Evolutionary conservation across 2,888 invertebrate genomes (phyloP), one percentile per base, ranked within the genome.

Genomic region (Lepidonotus clava): DNA sequence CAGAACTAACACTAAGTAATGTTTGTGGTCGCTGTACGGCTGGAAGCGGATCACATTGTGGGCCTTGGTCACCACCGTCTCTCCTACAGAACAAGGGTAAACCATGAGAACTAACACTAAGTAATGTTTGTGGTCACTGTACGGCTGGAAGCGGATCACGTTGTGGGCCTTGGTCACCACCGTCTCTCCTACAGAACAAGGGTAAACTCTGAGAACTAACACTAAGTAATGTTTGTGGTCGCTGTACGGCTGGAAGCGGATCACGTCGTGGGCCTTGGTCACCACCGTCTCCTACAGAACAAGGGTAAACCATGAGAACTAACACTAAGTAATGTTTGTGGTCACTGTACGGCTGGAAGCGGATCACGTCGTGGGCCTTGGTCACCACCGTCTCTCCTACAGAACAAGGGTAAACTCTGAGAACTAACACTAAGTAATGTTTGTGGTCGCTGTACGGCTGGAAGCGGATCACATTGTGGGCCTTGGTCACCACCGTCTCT

Each of bases 351-450:
- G 85, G 71, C 34, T 46, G 46, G 51, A 71, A 85, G 0, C 76
- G 41, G 67, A 67, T 41, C n/a, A 85, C 85, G 24, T 71, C 24
- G 34, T 85, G 46, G 6, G 71, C 67, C 46, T 76, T 67, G 32
- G 40, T 85, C 32, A 85, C 76, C 6, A 71, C 28, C 2, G 76
- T 46, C 36, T 85, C 85, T n/a, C 85, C 85, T 85, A n/a, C n/a
- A n/a, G n/a, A n/a, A n/a, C n/a, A n/a, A n/a, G n/a, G n/a, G n/a
- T n/a, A n/a, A n/a, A n/a, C n/a, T n/a, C n/a, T n/a, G n/a, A n/a
- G n/a, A n/a, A n/a, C n/a, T n/a, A n/a, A n/a, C n/a, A n/a, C n/a
- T n/a, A n/a, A n/a, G n/a, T n/a, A n/a, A 28, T 71, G 67, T 46
- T 71, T 85, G 40, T 61, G 41, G 28, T 84, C 84, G 41, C 61